Conservation (phyloP, 1,140 invertebrate species). For the Ephestia elutella region DNA sequence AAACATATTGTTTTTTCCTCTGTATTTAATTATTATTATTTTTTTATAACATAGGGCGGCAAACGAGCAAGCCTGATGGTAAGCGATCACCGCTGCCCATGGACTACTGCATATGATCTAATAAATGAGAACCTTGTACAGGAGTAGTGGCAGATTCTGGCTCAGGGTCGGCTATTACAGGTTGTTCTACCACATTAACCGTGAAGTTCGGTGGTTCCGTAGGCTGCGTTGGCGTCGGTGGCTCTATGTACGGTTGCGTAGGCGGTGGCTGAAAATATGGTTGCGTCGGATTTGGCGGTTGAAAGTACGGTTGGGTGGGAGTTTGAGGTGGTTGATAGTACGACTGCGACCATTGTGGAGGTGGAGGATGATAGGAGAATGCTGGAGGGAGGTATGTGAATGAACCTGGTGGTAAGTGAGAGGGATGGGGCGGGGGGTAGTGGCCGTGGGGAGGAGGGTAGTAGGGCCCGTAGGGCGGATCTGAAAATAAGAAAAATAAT, state of each 20-base stretch:
- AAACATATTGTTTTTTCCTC: no score
- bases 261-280: no score
- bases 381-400: slow-evolving; percentile 45
- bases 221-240: background rate
- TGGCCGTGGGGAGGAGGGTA: slow-evolving; percentile 8
- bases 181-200: background rate
- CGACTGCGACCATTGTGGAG: slow-evolving; percentile 13
- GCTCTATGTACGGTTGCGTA: no score
- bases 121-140: background rate
- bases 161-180: background rate
- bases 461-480: background rate
- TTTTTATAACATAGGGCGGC: no score
- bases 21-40: no score
- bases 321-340: slow-evolving; percentile 17
- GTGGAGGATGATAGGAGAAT: slow-evolving; percentile 32
- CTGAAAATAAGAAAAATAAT: background rate
- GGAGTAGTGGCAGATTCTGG: background rate
- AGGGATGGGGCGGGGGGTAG: slow-evolving; percentile 38
- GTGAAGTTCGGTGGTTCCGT: background rate
- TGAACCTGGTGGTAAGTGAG: slow-evolving; percentile 17
- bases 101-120: background rate
- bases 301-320: slow-evolving; percentile 19
- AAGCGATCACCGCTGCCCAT: no score
- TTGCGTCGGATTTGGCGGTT: slow-evolving; percentile 11
- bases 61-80: no score